Evolutionary conservation across 2,113 vertebrate genomes (phyloP).

Genomic region (Sapajus apella): DNA sequence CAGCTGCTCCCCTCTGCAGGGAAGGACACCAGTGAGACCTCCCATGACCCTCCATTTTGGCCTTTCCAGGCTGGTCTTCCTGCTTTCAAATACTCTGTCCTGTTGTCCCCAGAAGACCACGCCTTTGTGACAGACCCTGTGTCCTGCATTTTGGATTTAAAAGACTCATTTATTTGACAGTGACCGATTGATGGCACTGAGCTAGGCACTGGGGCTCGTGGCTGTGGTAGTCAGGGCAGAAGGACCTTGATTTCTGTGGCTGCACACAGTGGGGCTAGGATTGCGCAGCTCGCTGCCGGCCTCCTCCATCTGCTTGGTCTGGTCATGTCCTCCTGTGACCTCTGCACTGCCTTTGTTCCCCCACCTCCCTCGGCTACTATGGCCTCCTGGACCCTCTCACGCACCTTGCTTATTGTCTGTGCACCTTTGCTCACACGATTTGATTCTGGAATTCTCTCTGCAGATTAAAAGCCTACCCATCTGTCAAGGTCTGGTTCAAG

Average conservation of each 20-base stretch:
- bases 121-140: not conserved
- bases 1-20: not conserved
- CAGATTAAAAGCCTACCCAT: not conserved
- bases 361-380: not conserved
- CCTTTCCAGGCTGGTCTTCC: not conserved
- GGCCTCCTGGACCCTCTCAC: not conserved
- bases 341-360: too few relatives aligned
- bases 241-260: not conserved
- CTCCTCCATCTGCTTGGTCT: not conserved
- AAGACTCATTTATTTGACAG: not conserved
- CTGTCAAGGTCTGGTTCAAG: not conserved
- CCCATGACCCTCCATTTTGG: accelerated
- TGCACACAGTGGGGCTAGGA: not conserved
- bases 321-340: not conserved
- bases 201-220: not conserved
- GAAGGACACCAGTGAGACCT: not conserved
- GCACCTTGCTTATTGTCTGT: not conserved
- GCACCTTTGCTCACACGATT: accelerated
- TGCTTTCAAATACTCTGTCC: not conserved
- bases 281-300: not conserved
- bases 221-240: not conserved
- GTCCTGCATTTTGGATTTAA: not conserved
- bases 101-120: not conserved
- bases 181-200: not conserved
- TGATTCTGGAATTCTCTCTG: not conserved